Evolutionary conservation across 2,888 invertebrate genomes (phyloP).

Genomic region (Idaea aversata): DNA sequence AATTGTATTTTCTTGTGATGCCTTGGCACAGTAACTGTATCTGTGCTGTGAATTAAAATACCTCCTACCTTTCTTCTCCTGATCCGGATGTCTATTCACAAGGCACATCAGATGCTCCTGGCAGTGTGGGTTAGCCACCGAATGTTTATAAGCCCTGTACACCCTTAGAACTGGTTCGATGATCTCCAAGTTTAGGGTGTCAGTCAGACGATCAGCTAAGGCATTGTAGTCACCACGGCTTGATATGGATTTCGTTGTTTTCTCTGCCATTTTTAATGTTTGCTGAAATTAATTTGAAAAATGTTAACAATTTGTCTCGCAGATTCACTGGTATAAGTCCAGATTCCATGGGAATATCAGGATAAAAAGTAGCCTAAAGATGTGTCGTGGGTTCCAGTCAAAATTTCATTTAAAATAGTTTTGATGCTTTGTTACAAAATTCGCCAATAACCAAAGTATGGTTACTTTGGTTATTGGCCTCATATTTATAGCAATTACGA

Average conservation of each 20-base stretch:
- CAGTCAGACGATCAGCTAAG: slow-evolving; percentile 87
- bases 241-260: slow-evolving; percentile 83
- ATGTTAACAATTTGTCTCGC: not conserved
- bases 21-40: too few species aligned
- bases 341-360: too few species aligned
- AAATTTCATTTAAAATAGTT: too few species aligned
- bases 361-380: too few species aligned
- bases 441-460: too few species aligned
- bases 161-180: slow-evolving; percentile 91
- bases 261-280: slow-evolving; percentile 84
- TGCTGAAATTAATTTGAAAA: slow-evolving; percentile 73
- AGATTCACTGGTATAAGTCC: too few species aligned
- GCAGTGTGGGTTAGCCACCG: slow-evolving; percentile 84
- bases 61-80: slow-evolving; percentile 64
- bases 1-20: too few species aligned
- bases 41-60: not conserved
- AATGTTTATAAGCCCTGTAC: slow-evolving; percentile 89
- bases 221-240: slow-evolving; percentile 84
- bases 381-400: too few species aligned
- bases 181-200: slow-evolving; percentile 90
- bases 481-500: too few species aligned
- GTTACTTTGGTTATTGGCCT: too few species aligned
- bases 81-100: slow-evolving; percentile 84
- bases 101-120: slow-evolving; percentile 89
- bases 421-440: too few species aligned